Evolutionary conservation across 2,888 invertebrate genomes (phyloP).

Genomic region (Hypomecis atomaria): DNA sequence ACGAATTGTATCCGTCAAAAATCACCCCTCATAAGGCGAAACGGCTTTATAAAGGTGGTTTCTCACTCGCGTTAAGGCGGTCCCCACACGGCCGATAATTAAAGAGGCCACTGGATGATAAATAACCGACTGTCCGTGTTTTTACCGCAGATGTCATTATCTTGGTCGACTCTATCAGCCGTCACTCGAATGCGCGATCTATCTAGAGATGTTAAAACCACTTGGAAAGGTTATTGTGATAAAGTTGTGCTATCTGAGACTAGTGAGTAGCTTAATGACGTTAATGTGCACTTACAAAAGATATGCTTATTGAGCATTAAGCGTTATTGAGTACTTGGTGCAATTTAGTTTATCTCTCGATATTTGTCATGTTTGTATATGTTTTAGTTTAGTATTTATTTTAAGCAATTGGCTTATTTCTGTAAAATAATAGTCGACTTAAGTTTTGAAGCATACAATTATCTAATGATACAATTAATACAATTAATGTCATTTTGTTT

Average conservation of each 20-base stretch:
- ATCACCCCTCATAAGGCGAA: slow-evolving; percentile 57
- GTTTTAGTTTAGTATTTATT: too few relatives aligned
- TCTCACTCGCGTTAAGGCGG: slow-evolving; percentile 61
- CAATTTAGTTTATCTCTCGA: too few relatives aligned
- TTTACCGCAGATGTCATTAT: slow-evolving; percentile 83
- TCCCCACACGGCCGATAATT: slow-evolving; percentile 69
- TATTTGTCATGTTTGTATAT: too few relatives aligned
- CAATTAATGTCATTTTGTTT: too few relatives aligned
- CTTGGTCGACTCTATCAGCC: slow-evolving; percentile 79
- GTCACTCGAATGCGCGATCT: slow-evolving; percentile 69
- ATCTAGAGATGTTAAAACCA: slow-evolving; percentile 62
- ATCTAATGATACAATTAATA: too few relatives aligned
- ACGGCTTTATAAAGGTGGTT: slow-evolving; percentile 63
- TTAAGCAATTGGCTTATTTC: too few relatives aligned
- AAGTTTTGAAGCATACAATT: too few relatives aligned
- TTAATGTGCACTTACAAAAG: slow-evolving; percentile 17
- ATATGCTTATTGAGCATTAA: not conserved
- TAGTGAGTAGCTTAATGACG: not conserved
- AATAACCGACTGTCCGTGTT: slow-evolving; percentile 79
- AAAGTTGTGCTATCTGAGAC: slow-evolving; percentile 13
- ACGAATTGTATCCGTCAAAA: slow-evolving; percentile 58
- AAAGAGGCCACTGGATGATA: slow-evolving; percentile 79
- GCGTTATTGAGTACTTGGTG: too few relatives aligned
- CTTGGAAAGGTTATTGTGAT: slow-evolving; percentile 28
- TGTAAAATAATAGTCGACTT: too few relatives aligned